Base-by-base conservation (phyloP, 37 sponge, comb jelly and placozoan genomes). In the Ianthella basta region DNA sequence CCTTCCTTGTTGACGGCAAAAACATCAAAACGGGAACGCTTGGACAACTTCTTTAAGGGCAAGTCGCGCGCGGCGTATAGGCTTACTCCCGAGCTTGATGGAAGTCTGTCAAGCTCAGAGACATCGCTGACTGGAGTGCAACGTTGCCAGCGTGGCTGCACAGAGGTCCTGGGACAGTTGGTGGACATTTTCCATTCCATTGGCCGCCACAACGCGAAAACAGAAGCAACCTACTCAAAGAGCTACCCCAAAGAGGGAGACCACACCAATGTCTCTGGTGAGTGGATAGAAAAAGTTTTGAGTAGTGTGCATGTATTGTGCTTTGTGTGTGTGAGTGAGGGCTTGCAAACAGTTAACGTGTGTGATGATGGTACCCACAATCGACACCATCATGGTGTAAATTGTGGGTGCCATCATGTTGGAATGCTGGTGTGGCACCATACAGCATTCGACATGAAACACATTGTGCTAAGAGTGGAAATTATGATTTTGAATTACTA, bases 21-120 rank as follows among this genome's bases (percentile, higher is more conserved):
- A 12, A 70, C 72, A 6, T 35, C 4, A 70, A 16, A 70, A 35
- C 5, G 72, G 5, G 34, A 70, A 70, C 72, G 37, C 37, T 35
- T 70, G 72, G 72, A 70, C 8, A 70, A 70, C 5, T 70, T 70
- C 72, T 70, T 70, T 34, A 2, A 33, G 5, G 72, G 37, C 34
- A 70, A 70, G 72, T 13, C 72, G 34, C 37, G 36, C 37, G 37
- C 72, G 5, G 72, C 12, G 20, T 70, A 70, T 35, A 35, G 72
- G 5, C 2, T 70, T 35, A 4, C 72, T 34, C 72, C 37, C 15
- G 35, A 16, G 72, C 72, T 70, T 2, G 72, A 70, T 35, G 15
- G 72, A 13, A 70, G 72, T 34, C 36, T 2, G 5, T n/a, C n/a
- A n/a, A n/a, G n/a, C n/a, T 3, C 4, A 2, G 72, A 70, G 4